Conservation (phyloP, 1,140 invertebrate genomes). For the Papilio dardanus region DNA sequence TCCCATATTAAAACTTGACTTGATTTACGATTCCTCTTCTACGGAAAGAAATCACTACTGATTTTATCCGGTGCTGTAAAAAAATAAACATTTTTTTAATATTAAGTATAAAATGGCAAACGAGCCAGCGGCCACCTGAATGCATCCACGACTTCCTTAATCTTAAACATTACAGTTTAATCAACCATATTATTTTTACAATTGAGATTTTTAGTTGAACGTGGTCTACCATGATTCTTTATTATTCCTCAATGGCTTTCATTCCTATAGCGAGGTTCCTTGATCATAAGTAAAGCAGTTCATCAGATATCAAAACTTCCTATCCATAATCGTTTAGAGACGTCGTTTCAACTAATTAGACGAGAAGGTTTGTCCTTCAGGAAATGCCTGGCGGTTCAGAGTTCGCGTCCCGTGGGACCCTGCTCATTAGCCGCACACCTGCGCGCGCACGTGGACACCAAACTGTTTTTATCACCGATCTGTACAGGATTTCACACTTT, state of each 20-base stretch:
- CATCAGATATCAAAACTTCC: conserved; percentile 6
- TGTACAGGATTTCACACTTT: conserved; percentile 72
- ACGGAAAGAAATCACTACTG: not conserved
- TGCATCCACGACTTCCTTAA: no score
- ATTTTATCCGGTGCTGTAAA: conserved; percentile 6
- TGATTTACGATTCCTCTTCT: conserved; percentile 51
- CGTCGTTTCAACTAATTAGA: conserved; percentile 54
- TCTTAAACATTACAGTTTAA: no score
- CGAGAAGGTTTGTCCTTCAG: conserved; percentile 53
- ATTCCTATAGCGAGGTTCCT: not conserved
- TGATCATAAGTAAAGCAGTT: not conserved
- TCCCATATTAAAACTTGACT: conserved; percentile 54
- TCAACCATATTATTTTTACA: no score
- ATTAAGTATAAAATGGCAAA: no score
- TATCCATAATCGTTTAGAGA: conserved; percentile 4
- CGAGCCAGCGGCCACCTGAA: no score
- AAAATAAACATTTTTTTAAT: no score
- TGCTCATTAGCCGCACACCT: conserved; percentile 57
- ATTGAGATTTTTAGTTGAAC: no score
- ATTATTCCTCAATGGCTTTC: no score
- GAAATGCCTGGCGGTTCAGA: conserved; percentile 67
- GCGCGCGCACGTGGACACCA: conserved; percentile 72
- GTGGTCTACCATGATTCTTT: no score
- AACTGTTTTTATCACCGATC: conserved; percentile 44
- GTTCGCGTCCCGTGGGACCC: conserved; percentile 73